Conservation (phyloP, 2,888 invertebrate species). For the Rambutsinella grinnellia region DNA sequence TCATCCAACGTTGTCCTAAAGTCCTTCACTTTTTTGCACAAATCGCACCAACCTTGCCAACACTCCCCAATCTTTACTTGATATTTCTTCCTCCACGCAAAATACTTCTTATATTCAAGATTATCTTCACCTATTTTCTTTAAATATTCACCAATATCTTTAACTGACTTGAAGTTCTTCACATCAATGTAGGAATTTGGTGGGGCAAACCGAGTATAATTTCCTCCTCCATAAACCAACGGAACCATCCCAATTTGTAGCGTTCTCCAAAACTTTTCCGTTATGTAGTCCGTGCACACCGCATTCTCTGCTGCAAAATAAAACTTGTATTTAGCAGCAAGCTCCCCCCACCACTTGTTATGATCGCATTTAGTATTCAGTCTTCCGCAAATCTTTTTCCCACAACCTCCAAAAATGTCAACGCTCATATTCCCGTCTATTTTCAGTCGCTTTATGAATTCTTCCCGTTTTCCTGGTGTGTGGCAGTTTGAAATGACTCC, state of each 20-base stretch:
- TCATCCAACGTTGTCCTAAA: neutral
- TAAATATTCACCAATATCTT: neutral
- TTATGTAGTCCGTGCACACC: conserved; percentile 45
- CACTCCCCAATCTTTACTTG: neutral
- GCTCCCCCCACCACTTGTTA: conserved; percentile 1
- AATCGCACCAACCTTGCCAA: conserved; percentile 19
- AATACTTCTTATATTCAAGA: conserved; percentile 26
- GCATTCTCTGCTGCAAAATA: conserved; percentile 39
- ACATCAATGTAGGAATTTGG: conserved; percentile 14
- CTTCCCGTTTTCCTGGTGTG: neutral
- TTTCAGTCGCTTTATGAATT: neutral
- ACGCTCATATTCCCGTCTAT: neutral
- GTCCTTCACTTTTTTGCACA: conserved; percentile 4
- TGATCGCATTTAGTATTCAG: neutral
- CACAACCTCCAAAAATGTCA: conserved; percentile 21
- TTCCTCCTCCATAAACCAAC: conserved; percentile 34
- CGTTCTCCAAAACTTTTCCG: conserved; percentile 46
- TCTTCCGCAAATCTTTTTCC: neutral
- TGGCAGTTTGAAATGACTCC: conserved; percentile 11
- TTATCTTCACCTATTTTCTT: neutral
- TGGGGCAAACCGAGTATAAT: conserved; percentile 7
- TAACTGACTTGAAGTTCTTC: neutral
- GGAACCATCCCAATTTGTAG: conserved; percentile 39
- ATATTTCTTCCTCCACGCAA: conserved; percentile 21
- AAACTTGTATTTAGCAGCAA: conserved; percentile 10